These are phyloP conservation scores for Synaphobranchus kaupii DNA, from an alignment of 2,797 vertebrate species.

Conservation along the genomic window DNA sequence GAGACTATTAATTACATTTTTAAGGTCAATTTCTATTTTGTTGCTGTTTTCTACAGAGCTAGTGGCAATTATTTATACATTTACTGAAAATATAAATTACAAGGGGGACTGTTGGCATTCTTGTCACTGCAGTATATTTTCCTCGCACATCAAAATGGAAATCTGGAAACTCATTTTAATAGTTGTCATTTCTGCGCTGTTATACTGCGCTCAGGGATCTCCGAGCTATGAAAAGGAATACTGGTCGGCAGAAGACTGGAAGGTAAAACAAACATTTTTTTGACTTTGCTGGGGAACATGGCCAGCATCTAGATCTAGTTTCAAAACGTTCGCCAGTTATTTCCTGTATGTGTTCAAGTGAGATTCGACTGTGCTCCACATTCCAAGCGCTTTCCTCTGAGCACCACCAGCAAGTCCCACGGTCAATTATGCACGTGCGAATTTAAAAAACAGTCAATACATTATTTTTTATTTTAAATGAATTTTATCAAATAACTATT, in stretches of 20 bases:
- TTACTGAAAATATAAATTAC: background rate
- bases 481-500: background rate
- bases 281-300: background rate
- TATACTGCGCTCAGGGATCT: conserved; percentile 56
- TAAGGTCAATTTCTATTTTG: background rate
- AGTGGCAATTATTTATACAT: background rate
- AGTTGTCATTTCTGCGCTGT: conserved; percentile 56
- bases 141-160: conserved; percentile 61
- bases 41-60: background rate
- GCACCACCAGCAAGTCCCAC: background rate
- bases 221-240: conserved; percentile 54
- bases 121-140: background rate
- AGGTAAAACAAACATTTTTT: conserved; percentile 62
- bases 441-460: too few relatives aligned
- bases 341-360: background rate
- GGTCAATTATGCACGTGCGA: background rate
- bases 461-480: background rate
- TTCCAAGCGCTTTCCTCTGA: background rate
- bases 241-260: conserved; percentile 60
- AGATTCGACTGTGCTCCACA: background rate
- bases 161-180: conserved; percentile 63
- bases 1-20: background rate
- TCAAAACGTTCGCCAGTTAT: background rate
- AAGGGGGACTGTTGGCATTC: background rate
- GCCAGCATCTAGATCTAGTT: background rate